phyloP scores from a whole-genome alignment of 2,113 vertebrate species.

The Eudyptes chrysolophus region DNA sequence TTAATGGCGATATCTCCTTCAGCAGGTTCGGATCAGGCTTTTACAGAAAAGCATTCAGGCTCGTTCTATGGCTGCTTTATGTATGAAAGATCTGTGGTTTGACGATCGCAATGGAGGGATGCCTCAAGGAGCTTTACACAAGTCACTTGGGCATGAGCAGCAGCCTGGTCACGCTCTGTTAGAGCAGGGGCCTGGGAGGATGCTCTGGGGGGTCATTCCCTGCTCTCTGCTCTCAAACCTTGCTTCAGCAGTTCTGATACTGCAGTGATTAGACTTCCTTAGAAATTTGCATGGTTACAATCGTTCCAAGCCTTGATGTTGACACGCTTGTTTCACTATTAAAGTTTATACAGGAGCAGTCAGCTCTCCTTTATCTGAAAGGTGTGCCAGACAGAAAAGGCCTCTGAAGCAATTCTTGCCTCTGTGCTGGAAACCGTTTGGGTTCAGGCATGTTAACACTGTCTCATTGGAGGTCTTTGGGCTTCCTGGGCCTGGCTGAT shows the following conservation, averaged over 20 bases:
- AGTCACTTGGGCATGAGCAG: neutral
- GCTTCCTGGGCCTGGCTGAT: neutral
- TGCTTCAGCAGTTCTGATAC: neutral
- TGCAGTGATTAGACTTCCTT: neutral
- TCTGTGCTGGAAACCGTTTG: neutral
- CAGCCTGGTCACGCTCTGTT: neutral
- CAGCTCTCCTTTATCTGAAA: neutral
- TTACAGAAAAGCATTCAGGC: neutral
- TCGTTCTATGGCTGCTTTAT: neutral
- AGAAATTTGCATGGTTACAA: neutral
- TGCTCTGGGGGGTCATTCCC: neutral
- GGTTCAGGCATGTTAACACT: neutral
- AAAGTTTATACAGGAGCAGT: neutral
- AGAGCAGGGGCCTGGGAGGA: neutral
- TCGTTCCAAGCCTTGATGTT: neutral
- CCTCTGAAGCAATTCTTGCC: neutral
- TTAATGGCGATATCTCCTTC: neutral
- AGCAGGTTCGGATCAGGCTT: neutral
- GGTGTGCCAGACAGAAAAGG: neutral
- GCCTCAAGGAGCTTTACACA: neutral
- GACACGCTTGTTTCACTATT: neutral
- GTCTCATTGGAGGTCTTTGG: neutral
- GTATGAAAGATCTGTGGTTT: neutral
- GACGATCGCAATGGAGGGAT: neutral
- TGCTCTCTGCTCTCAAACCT: neutral